A percentile compares a stretch with the other conserved stretches of the same genome.
These are phyloP conservation scores for Notamacropus eugenii DNA, from an alignment of 2,797 vertebrate genomes.

Conservation along the genomic window DNA sequence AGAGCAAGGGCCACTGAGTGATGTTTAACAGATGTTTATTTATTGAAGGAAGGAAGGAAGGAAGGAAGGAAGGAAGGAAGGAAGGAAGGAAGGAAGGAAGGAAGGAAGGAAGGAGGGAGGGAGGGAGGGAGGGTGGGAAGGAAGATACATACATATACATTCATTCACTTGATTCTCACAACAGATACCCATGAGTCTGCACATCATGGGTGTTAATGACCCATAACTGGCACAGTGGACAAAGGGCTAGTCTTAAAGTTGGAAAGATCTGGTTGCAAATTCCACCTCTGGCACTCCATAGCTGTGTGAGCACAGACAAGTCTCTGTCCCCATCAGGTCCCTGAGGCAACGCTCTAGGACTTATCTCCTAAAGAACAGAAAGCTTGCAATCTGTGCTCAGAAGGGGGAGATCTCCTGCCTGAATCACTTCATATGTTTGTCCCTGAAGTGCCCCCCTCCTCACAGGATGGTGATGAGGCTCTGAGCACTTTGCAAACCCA, in stretches of 20 bases:
- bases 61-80: not conserved
- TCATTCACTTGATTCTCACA: not conserved
- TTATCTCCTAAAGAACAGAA: not conserved
- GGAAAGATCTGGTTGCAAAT: not conserved
- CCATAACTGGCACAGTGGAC: not conserved
- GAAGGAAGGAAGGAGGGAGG: too few relatives aligned
- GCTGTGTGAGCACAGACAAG: not conserved
- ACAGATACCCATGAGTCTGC: not conserved
- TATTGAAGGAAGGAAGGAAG: not conserved
- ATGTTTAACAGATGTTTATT: not conserved
- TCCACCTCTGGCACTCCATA: not conserved
- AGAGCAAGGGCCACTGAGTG: not conserved
- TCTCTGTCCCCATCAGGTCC: not conserved
- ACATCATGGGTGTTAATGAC: not conserved
- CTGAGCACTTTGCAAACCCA: not conserved
- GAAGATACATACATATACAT: not conserved
- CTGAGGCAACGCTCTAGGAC: not conserved
- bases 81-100: too few relatives aligned
- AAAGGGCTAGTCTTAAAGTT: not conserved
- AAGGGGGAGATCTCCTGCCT: not conserved
- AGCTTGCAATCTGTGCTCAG: not conserved
- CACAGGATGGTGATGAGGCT: not conserved
- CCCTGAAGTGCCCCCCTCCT: not conserved
- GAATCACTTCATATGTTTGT: not conserved
- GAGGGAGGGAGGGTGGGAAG: too few relatives aligned